Conservation (phyloP, 2,113 vertebrate species). For the Chloropsis cyanopogon region DNA sequence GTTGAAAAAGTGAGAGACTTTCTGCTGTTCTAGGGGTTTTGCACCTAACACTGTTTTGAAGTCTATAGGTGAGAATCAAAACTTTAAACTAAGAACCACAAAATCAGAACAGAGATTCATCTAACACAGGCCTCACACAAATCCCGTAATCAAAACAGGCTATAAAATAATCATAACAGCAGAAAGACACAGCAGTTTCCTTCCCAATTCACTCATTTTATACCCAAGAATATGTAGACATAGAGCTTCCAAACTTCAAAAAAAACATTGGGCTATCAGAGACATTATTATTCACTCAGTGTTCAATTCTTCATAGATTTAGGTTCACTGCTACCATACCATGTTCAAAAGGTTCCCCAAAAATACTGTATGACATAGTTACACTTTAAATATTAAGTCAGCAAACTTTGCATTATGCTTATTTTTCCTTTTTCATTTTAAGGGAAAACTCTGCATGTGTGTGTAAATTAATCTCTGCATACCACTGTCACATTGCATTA, state of each 20-base stretch:
- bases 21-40: neutral
- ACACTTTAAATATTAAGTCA: neutral
- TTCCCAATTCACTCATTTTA: neutral
- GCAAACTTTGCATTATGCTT: neutral
- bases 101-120: neutral
- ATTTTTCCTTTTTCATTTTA: neutral
- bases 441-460: neutral
- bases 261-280: neutral
- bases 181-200: neutral
- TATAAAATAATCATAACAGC: neutral
- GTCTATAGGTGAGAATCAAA: neutral
- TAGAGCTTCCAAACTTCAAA: neutral
- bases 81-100: neutral
- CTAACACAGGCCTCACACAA: accelerated
- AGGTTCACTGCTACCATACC: neutral
- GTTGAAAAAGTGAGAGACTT: neutral
- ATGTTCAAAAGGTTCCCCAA: neutral
- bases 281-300: neutral
- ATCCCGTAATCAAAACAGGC: neutral
- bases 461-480: neutral
- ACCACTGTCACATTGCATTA: neutral
- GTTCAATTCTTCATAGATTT: neutral
- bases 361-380: neutral
- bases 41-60: neutral
- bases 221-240: neutral